Base-by-base conservation (phyloP, 2,797 vertebrate species). In the Knipowitschia caucasica region DNA sequence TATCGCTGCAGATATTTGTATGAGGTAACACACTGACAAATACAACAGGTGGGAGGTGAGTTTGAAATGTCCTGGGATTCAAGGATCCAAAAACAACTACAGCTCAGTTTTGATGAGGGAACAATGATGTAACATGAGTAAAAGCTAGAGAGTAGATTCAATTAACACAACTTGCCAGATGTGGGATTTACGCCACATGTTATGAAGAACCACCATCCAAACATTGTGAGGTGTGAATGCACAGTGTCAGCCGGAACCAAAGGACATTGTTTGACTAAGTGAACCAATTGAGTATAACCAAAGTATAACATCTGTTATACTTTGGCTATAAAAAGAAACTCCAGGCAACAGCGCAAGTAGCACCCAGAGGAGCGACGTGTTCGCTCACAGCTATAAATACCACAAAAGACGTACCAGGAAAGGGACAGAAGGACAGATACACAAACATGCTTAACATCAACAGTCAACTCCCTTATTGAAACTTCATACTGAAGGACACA, bases 321-420 rank as follows among this genome's bases (percentile, higher is more conserved):
- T 43, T 38, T 31, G 14, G 59, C 75, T 83, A 84, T 74, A 79
- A 86, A 84, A 82, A 82, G 73, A 62, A 33, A 50, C 59, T 78
- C 78, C 64, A 72, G 64, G 75, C 69, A 78, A 78, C 69, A 31
- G 66, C 63, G 55, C 65, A 71, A 61, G 31, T n/a, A 61, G 73
- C 61, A 81, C 71, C 67, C 68, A 71, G 51, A 74, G 67, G 57
- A 81, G 62, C 73, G 52, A 46, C 53, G 44, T 57, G 80, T 72
- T 75, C 58, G 69, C 74, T 64, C 57, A 59, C 71, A 64, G 57
- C 72, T 72, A 40, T 35, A 35, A 20, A 38, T 11, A 39, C 18
- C 9, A 63, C 39, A 24, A 67, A 55, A 30, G 29, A 14, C 18
- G 31, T n/a, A 20, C 23, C 26, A 64, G 18, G 60, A 44, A n/a